Conservation (phyloP, 2,113 vertebrate species). For the Galeopterus variegatus region DNA sequence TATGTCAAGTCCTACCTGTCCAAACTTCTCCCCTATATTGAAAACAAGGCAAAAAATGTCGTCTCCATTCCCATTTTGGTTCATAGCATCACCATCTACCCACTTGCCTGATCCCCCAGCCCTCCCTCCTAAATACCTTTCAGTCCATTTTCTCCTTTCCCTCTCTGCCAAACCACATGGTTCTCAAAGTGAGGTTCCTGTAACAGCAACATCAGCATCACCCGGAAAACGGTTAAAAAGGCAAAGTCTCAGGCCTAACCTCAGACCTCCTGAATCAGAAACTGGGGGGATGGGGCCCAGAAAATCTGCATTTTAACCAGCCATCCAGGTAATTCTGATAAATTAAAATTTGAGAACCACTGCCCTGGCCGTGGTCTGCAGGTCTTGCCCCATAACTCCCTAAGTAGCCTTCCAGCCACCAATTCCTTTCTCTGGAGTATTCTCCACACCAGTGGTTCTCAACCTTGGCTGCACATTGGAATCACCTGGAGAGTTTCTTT, state of each 20-base stretch:
- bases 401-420: not conserved
- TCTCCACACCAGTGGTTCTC: not conserved
- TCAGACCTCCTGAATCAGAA: not conserved
- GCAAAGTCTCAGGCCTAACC: not conserved
- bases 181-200: not conserved
- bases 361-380: not conserved
- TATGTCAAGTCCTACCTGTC: not conserved
- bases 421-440: not conserved
- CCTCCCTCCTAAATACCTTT: not conserved
- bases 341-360: not conserved
- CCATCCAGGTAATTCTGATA: too few species aligned
- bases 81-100: not conserved
- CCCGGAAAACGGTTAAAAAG: not conserved
- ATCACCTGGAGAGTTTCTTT: not conserved
- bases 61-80: not conserved
- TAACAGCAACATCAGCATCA: not conserved
- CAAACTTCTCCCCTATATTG: not conserved
- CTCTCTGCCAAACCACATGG: not conserved
- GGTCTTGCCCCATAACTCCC: not conserved
- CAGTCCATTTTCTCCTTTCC: not conserved
- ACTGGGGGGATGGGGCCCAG: not conserved
- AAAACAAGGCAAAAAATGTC: not conserved
- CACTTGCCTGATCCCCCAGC: not conserved
- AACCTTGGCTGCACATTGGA: not conserved
- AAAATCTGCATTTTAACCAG: not conserved